phyloP scores from a whole-genome alignment of 37 sponge, comb jelly and placozoan genomes.

The Agelas oroides region DNA sequence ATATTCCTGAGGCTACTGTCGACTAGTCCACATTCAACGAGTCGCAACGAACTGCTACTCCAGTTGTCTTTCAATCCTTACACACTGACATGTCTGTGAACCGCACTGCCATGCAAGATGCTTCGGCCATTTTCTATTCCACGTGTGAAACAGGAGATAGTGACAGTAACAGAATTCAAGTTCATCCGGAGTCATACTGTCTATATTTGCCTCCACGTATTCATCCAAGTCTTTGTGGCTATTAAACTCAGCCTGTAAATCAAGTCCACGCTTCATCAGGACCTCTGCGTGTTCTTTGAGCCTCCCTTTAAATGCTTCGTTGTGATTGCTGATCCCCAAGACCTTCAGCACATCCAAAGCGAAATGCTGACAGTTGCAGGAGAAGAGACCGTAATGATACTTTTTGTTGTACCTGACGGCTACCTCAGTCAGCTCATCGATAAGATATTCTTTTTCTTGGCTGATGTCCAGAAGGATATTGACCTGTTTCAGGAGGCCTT shows the following conservation, averaged over 20 bases:
- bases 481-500: not conserved
- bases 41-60: not conserved
- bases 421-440: slow-evolving; percentile 9
- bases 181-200: not conserved
- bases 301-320: not conserved
- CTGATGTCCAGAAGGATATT: not conserved
- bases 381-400: slow-evolving; percentile 2
- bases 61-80: not conserved
- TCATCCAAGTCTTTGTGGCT: slow-evolving; percentile 24
- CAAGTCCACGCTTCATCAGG: slow-evolving; percentile 11
- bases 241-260: not conserved
- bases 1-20: too few relatives aligned
- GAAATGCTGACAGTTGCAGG: slow-evolving; percentile 46
- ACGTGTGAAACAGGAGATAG: slow-evolving; percentile 32
- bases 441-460: slow-evolving; percentile 5
- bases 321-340: slow-evolving; percentile 18
- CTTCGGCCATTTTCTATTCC: slow-evolving; percentile 14
- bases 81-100: not conserved
- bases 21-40: too few relatives aligned
- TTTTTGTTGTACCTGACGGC: slow-evolving; percentile 25
- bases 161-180: slow-evolving; percentile 29
- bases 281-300: slow-evolving; percentile 3
- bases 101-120: slow-evolving; percentile 14
- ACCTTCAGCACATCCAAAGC: slow-evolving; percentile 16
- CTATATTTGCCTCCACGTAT: not conserved